phyloP scores from a whole-genome alignment of 2,797 vertebrate genomes.

The Poliocrania exsul region DNA sequence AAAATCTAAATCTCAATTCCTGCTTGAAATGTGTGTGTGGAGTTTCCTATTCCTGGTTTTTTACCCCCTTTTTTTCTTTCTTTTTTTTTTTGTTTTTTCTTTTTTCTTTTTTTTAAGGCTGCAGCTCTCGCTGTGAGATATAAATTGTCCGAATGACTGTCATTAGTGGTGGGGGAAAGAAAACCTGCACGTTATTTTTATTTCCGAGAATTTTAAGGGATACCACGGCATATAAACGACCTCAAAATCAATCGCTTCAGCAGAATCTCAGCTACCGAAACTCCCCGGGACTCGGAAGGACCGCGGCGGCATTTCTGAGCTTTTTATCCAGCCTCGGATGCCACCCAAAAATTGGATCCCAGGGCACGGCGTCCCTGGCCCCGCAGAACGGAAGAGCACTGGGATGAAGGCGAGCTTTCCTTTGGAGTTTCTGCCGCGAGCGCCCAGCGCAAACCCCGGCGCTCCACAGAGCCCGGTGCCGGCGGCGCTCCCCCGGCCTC shows the following conservation, averaged over 20 bases:
- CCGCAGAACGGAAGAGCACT: background rate
- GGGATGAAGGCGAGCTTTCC: background rate
- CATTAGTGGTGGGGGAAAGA: background rate
- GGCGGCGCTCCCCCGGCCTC: background rate
- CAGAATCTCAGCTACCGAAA: background rate
- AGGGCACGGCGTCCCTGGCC: background rate
- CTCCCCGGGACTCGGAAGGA: background rate
- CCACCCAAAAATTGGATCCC: background rate
- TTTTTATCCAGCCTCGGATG: slow-evolving; percentile 13
- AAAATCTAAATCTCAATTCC: slow-evolving; percentile 34
- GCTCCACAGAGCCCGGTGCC: background rate
- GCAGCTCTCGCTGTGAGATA: background rate
- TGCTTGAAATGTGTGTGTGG: background rate
- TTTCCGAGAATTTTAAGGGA: slow-evolving; percentile 19
- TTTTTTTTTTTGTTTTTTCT: too few species aligned
- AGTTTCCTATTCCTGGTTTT: fast-evolving
- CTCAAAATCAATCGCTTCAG: slow-evolving; percentile 33
- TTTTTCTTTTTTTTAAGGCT: background rate
- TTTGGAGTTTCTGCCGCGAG: background rate
- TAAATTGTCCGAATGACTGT: slow-evolving; percentile 37
- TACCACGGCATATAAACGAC: background rate
- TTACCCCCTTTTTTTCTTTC: fast-evolving
- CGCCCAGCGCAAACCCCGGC: background rate
- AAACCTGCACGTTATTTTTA: slow-evolving; percentile 20
- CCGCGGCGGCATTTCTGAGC: background rate